Evolutionary conservation across 2,888 invertebrate species (phyloP), one percentile per base, ranked within the genome.

Genomic region (Brenthis hecate): DNA sequence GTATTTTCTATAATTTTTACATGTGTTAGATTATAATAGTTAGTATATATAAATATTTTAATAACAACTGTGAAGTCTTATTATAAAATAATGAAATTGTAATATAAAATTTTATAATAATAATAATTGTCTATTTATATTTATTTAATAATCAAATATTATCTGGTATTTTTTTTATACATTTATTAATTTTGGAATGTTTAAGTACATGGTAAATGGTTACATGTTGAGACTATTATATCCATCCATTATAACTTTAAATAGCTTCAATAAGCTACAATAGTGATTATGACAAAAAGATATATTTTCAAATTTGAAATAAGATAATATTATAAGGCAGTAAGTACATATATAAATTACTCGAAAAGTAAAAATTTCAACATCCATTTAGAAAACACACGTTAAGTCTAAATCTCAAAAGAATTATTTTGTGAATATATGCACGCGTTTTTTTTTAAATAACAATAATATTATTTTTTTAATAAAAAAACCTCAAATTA

Each of bases 71-170:
- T 58, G 51, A 58, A 16, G n/a, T 66, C 43, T 58, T 66, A 58
- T 13, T 28, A 51, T 23, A 47, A 66, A 66, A 66, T 58, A 60
- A 66, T 58, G 53, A 54, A 66, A 53, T 13, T n/a, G 65, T 66
- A 47, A 66, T 65, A n/a, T 47, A 58, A 66, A 66, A 61, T 54
- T 55, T 19, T 58, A 32, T 50, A 60, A 43, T 57, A 57, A 60
- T 60, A 60, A 70, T 61, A 68, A 68, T 28, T 65, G 64, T 64
- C 48, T 68, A 64, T n/a, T n/a, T 58, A 64, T 68, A 66, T 67
- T 70, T 48, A 55, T 67, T 70, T 48, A 55, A 62, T 56, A 57
- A 62, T 57, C 66, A 43, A 63, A 67, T 67, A 64, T 50, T 57
- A 56, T 68, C 57, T 58, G 63, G 48, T 67, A 68, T 47, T 2